Evolutionary conservation across 1,140 invertebrate species (phyloP), one percentile per base, ranked within the genome.

Genomic region (Pachypeltis micranthus): DNA sequence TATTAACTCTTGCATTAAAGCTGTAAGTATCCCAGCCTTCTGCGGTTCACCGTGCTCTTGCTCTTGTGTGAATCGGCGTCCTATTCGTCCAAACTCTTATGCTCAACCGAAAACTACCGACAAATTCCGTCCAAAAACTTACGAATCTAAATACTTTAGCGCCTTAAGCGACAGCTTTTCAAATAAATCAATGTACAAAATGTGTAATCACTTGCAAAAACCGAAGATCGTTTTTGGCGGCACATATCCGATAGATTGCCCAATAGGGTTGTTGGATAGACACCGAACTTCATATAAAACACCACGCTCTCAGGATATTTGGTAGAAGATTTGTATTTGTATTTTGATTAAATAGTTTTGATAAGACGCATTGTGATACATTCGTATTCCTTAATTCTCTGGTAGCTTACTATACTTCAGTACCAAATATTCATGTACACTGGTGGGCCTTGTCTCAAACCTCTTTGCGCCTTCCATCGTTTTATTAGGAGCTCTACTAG

Each of bases 171-270:
- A 16, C 31, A 51, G 47, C 25, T 59, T 59, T 29, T 31, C 57
- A 1, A 59, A 28, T 14, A n/a, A 31, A n/a, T 59, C 25, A 59
- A 59, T 31, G 26, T 31, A 29, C 16, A 59, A 59, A 31, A 59
- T 29, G 26, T 59, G 57, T 25, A 59, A 59, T n/a, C 12, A 23
- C 12, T 57, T 28, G 10, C 57, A 29, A 31, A 83, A 70, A 83
- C 85, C 63, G 16, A 67, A 68, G 24, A 73, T 88, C 0, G 79
- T 90, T 39, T 90, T 89, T 70, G 86, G 87, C 59, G 87, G 88
- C 29, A 91, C 88, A 3, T 91, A 82, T 76, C 86, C 86, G 1
- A 89, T 90, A 54, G 87, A 89, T 71, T 76, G 79, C 66, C 86
- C 86, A 26, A 73, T 68, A 21, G 57, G 70, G n/a, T 61, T 66